Percentiles rank a stretch among this genome's conserved stretches.
phyloP scores from a whole-genome alignment of 2,113 vertebrate species.

The Cryptotis parvus region DNA sequence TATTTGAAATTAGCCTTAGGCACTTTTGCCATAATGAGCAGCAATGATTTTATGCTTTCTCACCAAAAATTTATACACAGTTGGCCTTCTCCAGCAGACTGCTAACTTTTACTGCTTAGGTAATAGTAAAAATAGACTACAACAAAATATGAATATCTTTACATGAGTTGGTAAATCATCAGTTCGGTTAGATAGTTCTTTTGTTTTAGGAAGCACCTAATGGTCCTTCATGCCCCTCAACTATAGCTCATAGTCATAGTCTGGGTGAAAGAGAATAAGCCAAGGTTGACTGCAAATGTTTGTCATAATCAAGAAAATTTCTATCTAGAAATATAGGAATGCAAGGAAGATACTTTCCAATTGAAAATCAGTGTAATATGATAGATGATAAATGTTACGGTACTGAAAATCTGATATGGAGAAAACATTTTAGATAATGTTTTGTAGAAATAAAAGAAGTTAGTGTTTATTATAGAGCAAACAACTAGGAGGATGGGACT shows the following conservation, averaged over 20 bases:
- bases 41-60: slow-evolving; percentile 7
- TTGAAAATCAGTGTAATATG: neutral
- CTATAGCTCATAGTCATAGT: neutral
- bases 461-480: neutral
- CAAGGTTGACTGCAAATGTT: neutral
- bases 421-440: neutral
- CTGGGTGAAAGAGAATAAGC: neutral
- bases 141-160: slow-evolving; percentile 1
- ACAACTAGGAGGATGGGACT: slow-evolving; percentile 35
- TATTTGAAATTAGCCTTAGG: slow-evolving; percentile 49
- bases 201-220: slow-evolving; percentile 1
- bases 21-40: slow-evolving; percentile 43
- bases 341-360: neutral
- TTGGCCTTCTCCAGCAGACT: slow-evolving; percentile 9
- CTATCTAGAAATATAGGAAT: neutral
- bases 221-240: neutral
- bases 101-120: slow-evolving; percentile 6
- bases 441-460: neutral
- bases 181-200: neutral
- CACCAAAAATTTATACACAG: slow-evolving; percentile 40
- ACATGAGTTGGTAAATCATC: neutral
- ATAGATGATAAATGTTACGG: neutral
- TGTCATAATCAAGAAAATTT: slow-evolving; percentile 8
- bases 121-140: slow-evolving; percentile 4
- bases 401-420: neutral